Percentiles rank a stretch among this genome's conserved stretches.
Evolutionary conservation across 2,888 invertebrate species (phyloP).

Genomic region (Volucella inanis): DNA sequence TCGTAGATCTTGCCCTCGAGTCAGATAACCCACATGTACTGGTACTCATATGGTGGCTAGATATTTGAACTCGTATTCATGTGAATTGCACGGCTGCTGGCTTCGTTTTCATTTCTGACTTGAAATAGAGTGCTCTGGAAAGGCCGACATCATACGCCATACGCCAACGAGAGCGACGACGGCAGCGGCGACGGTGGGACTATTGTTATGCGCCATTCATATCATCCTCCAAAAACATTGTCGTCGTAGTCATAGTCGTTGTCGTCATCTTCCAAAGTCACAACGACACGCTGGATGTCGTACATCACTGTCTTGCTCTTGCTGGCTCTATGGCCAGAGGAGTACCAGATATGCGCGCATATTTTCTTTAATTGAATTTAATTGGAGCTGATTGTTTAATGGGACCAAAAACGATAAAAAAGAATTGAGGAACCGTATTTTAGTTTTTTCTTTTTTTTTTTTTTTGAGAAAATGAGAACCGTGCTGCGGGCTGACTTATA

Average conservation of each 20-base stretch:
- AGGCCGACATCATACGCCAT: neutral
- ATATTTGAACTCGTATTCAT: neutral
- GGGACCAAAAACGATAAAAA: conserved; percentile 61
- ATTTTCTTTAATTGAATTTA: conserved; percentile 74
- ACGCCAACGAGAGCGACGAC: too few species aligned
- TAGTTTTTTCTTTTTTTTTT: conserved; percentile 15
- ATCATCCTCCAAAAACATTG: conserved; percentile 11
- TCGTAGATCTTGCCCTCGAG: conserved; percentile 29
- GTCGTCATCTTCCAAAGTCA: conserved; percentile 44
- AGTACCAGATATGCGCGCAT: conserved; percentile 62
- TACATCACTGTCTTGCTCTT: conserved; percentile 48
- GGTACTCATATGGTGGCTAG: conserved; percentile 22
- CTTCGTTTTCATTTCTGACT: neutral
- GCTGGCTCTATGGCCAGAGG: conserved; percentile 34
- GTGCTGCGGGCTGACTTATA: conserved; percentile 13
- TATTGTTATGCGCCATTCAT: conserved; percentile 54
- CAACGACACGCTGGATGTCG: conserved; percentile 46
- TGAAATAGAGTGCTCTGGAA: conserved; percentile 25
- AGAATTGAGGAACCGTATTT: conserved; percentile 26
- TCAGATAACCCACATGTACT: conserved; percentile 11
- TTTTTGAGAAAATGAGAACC: conserved; percentile 31
- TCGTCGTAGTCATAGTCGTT: conserved; percentile 16
- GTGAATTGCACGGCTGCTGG: conserved; percentile 28
- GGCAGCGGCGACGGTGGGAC: conserved; percentile 16
- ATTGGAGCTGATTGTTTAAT: conserved; percentile 74